phyloP scores from a whole-genome alignment of 2,888 invertebrate genomes.

The Polymixis flavicincta region DNA sequence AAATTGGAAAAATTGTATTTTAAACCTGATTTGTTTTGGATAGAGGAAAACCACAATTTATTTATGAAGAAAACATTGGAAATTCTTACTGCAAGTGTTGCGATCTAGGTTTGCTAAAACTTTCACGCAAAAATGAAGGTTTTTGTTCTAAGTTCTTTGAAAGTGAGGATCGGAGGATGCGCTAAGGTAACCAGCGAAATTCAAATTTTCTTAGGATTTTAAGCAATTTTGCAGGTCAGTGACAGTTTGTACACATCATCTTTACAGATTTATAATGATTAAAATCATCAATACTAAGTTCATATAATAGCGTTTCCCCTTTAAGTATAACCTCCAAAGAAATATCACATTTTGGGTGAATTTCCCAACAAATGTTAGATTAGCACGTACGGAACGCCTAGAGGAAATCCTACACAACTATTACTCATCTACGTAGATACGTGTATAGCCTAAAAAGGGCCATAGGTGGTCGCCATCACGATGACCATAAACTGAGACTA shows the following conservation, averaged over 20 bases:
- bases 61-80: not conserved
- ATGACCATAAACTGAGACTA: conserved; percentile 39
- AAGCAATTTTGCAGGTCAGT: no score
- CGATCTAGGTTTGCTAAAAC: not conserved
- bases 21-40: conserved; percentile 23
- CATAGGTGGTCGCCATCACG: conserved; percentile 48
- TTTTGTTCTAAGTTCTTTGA: not conserved
- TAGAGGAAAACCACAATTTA: conserved; percentile 5
- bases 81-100: not conserved
- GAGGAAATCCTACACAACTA: conserved; percentile 15
- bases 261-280: no score
- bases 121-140: not conserved
- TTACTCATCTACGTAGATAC: conserved; percentile 15
- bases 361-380: not conserved
- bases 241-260: no score
- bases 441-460: conserved; percentile 36
- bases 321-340: no score
- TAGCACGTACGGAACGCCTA: not conserved
- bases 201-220: no score
- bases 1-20: conserved; percentile 41
- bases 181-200: no score
- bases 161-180: no score
- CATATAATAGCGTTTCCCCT: no score
- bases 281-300: no score
- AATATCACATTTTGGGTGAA: not conserved